These are phyloP conservation scores for Plumapathes pennacea DNA, from an alignment of 92 coral and sea anemone genomes.

Conservation along the genomic window DNA sequence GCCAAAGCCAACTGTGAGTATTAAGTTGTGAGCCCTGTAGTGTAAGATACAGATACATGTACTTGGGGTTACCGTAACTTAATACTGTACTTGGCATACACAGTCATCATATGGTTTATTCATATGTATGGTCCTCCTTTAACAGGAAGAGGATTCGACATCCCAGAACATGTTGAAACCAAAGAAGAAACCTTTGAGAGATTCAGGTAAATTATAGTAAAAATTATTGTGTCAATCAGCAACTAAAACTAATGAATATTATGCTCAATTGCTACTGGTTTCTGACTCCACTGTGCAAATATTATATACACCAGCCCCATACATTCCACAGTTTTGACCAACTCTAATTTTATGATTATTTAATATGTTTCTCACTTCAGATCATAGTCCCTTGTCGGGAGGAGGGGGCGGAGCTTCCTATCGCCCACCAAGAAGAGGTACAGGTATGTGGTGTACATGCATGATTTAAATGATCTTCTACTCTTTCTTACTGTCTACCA, in stretches of 20 bases:
- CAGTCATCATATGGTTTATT: too few species aligned
- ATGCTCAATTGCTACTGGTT: neutral
- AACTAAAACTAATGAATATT: neutral
- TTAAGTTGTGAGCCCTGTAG: too few species aligned
- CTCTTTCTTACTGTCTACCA: neutral
- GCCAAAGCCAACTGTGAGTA: conserved; percentile 59
- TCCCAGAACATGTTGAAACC: conserved; percentile 45
- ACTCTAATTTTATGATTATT: too few species aligned
- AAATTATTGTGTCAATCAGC: neutral
- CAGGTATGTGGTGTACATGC: too few species aligned
- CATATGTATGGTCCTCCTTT: neutral
- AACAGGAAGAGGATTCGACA: conserved; percentile 59
- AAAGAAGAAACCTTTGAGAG: conserved; percentile 53
- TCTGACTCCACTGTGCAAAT: too few species aligned
- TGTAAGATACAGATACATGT: too few species aligned
- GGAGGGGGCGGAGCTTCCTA: conserved; percentile 77
- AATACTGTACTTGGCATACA: too few species aligned
- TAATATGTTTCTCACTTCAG: conserved; percentile 34
- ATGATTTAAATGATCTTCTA: too few species aligned
- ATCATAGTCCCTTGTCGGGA: conserved; percentile 82
- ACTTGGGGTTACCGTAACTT: too few species aligned
- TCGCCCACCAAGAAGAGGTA: conserved; percentile 88
- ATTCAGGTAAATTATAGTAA: conserved; percentile 27
- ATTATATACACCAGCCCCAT: too few species aligned
- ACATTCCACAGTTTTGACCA: too few species aligned